Conservation (phyloP, 2,113 vertebrate species). For the Burhinus oedicnemus region DNA sequence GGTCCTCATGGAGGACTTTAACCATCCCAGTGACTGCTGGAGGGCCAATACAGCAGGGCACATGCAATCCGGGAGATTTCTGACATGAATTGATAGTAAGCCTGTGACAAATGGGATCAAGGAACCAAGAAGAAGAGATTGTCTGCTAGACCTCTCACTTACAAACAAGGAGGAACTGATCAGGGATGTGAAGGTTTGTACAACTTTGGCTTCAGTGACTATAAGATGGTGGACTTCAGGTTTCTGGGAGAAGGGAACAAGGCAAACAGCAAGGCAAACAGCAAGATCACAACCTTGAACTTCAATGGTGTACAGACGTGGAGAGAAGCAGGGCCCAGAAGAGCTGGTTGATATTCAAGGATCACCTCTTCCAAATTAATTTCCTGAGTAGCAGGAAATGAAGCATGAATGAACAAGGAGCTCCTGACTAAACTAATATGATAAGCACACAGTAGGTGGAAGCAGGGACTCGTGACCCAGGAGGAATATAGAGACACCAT, state of each 20-base stretch:
- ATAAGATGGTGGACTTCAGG: not conserved
- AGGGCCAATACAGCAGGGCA: not conserved
- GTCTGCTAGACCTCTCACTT: not conserved
- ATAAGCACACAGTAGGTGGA: not conserved
- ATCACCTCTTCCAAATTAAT: not conserved
- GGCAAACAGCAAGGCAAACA: not conserved
- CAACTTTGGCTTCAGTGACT: not conserved
- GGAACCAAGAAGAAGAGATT: not conserved
- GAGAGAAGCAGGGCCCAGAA: not conserved
- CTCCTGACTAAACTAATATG: not conserved
- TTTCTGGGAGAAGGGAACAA: not conserved
- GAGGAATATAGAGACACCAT: not conserved
- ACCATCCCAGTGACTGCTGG: not conserved
- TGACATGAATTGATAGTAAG: not conserved
- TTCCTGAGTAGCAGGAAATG: not conserved
- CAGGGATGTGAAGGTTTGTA: not conserved
- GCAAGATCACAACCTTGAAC: not conserved
- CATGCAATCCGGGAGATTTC: not conserved
- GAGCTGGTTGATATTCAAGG: not conserved
- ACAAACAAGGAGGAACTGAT: not conserved
- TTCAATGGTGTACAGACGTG: not conserved
- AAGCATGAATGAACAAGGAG: not conserved
- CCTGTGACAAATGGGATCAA: not conserved
- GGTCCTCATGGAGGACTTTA: not conserved
- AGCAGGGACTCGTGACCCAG: not conserved